A percentile compares a stretch with the other conserved stretches of the same genome.
Conservation (phyloP, 1,140 invertebrate genomes). For the Drosophila ercepeae region DNA sequence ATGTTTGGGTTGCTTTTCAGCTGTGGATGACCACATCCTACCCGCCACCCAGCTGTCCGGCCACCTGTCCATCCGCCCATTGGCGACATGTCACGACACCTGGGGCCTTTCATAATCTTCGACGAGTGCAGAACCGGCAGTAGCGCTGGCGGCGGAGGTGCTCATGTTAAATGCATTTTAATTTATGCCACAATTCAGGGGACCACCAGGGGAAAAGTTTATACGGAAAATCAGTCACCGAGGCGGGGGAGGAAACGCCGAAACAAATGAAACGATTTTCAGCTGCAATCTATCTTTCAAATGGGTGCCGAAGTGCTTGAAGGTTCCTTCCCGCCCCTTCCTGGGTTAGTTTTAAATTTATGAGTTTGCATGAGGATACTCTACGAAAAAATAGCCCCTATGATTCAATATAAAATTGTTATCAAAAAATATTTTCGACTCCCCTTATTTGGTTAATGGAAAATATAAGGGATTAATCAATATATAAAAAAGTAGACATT, state of each 20-base stretch:
- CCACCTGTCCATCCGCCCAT: neutral
- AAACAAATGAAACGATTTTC: conserved; percentile 30
- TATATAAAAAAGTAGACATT: too few species aligned
- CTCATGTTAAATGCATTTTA: conserved; percentile 49
- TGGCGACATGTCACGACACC: conserved; percentile 43
- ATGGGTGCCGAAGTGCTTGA: conserved; percentile 30
- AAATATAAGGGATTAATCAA: too few species aligned
- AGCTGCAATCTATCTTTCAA: conserved; percentile 39
- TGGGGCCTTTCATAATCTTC: conserved; percentile 5
- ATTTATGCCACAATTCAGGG: conserved; percentile 19
- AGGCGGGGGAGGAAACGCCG: neutral
- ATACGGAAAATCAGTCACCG: conserved; percentile 8
- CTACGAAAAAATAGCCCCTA: neutral
- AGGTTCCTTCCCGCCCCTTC: conserved; percentile 3
- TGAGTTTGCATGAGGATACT: neutral
- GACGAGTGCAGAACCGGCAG: neutral
- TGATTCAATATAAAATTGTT: too few species aligned
- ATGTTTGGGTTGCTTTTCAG: conserved; percentile 36
- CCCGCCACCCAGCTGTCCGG: too few species aligned
- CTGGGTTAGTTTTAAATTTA: conserved; percentile 16
- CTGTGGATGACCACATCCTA: too few species aligned
- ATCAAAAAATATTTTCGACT: too few species aligned
- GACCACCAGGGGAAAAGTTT: neutral
- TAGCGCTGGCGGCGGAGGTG: conserved; percentile 10
- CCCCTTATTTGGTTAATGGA: too few species aligned